Evolutionary conservation across 1,140 invertebrate species (phyloP), one percentile per base, ranked within the genome.

Genomic region (Whitmania pigra): DNA sequence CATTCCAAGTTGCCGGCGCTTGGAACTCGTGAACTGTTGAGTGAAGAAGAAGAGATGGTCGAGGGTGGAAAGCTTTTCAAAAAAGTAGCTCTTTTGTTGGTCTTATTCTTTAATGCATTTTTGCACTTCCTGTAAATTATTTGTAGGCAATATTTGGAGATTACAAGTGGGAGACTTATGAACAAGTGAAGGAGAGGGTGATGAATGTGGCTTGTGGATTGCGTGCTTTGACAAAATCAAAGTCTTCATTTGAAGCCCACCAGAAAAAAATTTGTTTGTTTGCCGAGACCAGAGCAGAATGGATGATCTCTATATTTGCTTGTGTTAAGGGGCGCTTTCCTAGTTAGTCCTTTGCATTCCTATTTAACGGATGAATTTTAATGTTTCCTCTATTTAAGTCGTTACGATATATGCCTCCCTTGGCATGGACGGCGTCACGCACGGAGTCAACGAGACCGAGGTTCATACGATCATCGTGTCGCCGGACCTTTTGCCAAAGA

Each of bases 341-440:
- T 75, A 85, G 89, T 90, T 76, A 78, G 78, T 69, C 63, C 72
- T 67, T 20, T 69, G 11, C 5, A 49, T 49, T 49, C 43, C 13
- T 17, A 13, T 7, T 11, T 49, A 13, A 1, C 13, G 2, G 43
- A 49, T 17, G 15, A 11, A 49, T 49, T 49, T 17, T 53, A 40
- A 53, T n/a, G 9, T 49, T 13, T 57, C 74, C 27, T 75, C 74
- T 75, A 76, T 87, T 81, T 79, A 84, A 85, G 89, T 98, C 75
- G 93, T 96, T 0, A 99, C 95, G 0, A 88, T 99, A 73, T 99
- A 98, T 80, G 91, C 95, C 0, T 99, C 94, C 0, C 85, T 98
- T 0, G 94, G 94, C 6, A 92, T 97, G 76, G 94, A 98, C 11
- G 95, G 93, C 5, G 89, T 99, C 63, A 87, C 91, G 0, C 94